These are phyloP conservation scores for Carassius auratus DNA, from an alignment of 2,113 vertebrate species.

Conservation along the genomic window DNA sequence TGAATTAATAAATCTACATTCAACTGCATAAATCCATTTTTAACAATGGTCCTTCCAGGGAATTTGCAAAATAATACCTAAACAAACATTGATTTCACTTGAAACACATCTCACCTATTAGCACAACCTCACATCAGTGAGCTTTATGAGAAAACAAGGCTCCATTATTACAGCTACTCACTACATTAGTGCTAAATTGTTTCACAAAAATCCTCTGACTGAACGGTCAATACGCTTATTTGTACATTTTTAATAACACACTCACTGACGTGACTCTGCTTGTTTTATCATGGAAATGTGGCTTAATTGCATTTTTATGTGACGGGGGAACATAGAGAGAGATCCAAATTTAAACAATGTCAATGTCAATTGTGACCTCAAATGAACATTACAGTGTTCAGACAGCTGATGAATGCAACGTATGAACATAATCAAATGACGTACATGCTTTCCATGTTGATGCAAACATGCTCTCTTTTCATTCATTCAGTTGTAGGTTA, in stretches of 20 bases:
- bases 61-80: background rate
- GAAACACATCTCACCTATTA: background rate
- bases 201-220: background rate
- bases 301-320: background rate
- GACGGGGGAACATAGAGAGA: background rate
- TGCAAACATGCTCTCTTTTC: background rate
- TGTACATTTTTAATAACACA: background rate
- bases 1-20: too few relatives aligned
- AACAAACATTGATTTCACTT: background rate
- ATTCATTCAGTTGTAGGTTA: background rate
- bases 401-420: constrained; percentile 12
- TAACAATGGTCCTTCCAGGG: background rate
- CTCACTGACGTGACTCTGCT: background rate
- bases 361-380: too few relatives aligned
- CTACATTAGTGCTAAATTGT: background rate
- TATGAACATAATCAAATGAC: constrained; percentile 6
- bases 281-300: background rate
- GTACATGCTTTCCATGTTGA: background rate
- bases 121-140: background rate
- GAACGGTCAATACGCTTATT: background rate
- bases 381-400: background rate
- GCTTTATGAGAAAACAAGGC: background rate
- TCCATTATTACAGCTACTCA: too few relatives aligned
- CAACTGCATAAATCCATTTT: background rate
- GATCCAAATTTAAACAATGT: background rate